phyloP scores from a whole-genome alignment of 1,140 invertebrate genomes.

The Gryon sp. region DNA sequence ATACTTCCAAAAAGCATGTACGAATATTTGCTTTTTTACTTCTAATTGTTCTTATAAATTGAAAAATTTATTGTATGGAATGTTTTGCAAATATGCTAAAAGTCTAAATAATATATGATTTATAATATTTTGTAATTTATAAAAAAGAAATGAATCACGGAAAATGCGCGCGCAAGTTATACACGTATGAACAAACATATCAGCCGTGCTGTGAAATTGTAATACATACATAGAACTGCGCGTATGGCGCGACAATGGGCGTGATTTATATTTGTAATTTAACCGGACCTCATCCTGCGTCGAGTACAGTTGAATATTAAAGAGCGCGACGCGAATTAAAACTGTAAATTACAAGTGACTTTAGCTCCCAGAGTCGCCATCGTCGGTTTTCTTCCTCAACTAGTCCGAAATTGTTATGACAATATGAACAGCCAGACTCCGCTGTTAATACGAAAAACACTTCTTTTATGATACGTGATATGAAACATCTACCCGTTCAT shows the following conservation, averaged over 20 bases:
- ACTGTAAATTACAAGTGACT: conserved; percentile 70
- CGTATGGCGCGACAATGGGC: conserved; percentile 66
- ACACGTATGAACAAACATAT: conserved; percentile 36
- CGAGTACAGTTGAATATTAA: conserved; percentile 66
- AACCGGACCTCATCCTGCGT: conserved; percentile 67
- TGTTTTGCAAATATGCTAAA: too few relatives aligned
- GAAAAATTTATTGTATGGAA: too few relatives aligned
- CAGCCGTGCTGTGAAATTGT: conserved; percentile 57
- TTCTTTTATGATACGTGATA: conserved; percentile 58
- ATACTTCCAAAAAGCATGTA: too few relatives aligned
- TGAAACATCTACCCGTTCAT: conserved; percentile 34
- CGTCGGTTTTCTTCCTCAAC: conserved; percentile 26
- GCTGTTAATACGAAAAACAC: conserved; percentile 55
- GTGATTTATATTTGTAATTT: conserved; percentile 77
- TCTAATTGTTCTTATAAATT: too few relatives aligned
- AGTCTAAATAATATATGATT: too few relatives aligned
- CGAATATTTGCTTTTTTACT: too few relatives aligned
- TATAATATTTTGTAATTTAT: conserved; percentile 42
- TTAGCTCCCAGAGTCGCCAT: conserved; percentile 33
- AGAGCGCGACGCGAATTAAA: conserved; percentile 71
- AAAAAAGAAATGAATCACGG: conserved; percentile 59
- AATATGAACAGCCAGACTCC: conserved; percentile 58
- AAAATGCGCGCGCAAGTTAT: conserved; percentile 25
- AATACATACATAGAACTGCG: conserved; percentile 65
- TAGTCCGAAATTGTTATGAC: conserved; percentile 38